Conservation (phyloP, 1,140 invertebrate genomes). For the Dufourea novaeangliae region DNA sequence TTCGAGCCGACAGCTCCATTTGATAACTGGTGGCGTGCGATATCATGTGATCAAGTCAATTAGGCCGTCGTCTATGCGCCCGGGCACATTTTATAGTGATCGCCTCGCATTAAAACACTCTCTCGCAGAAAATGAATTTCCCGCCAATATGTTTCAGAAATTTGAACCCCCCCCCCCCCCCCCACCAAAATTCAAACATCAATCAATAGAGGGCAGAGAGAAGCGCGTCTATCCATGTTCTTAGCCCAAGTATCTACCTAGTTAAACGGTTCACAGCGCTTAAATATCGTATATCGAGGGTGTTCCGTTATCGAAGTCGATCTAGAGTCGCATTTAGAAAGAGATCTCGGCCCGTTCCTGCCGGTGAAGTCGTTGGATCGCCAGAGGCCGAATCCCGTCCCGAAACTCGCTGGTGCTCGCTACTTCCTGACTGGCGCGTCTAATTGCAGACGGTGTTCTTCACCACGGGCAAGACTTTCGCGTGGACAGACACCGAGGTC, state of each 20-base stretch:
- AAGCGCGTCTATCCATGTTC: constrained; percentile 30
- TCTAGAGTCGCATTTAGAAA: constrained; percentile 63
- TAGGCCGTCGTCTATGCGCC: constrained; percentile 38
- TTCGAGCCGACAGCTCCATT: constrained; percentile 62
- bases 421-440: constrained; percentile 64
- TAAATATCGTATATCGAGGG: constrained; percentile 50
- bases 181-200: no score
- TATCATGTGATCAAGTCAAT: constrained; percentile 65
- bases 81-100: constrained; percentile 57
- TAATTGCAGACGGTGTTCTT: constrained; percentile 49
- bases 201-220: neutral
- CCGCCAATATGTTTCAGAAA: neutral
- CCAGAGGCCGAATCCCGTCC: constrained; percentile 48
- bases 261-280: no score
- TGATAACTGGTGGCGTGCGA: constrained; percentile 63
- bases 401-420: constrained; percentile 48
- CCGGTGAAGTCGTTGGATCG: constrained; percentile 53
- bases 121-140: constrained; percentile 5
- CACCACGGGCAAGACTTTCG: constrained; percentile 7
- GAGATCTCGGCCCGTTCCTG: constrained; percentile 55
- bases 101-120: constrained; percentile 13
- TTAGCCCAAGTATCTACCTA: neutral
- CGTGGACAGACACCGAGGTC: neutral
- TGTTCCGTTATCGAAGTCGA: constrained; percentile 57
- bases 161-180: no score